A percentile compares a stretch with the other conserved stretches of the same genome.
phyloP scores from a whole-genome alignment of 2,797 vertebrate species.

The Synanceia verrucosa region DNA sequence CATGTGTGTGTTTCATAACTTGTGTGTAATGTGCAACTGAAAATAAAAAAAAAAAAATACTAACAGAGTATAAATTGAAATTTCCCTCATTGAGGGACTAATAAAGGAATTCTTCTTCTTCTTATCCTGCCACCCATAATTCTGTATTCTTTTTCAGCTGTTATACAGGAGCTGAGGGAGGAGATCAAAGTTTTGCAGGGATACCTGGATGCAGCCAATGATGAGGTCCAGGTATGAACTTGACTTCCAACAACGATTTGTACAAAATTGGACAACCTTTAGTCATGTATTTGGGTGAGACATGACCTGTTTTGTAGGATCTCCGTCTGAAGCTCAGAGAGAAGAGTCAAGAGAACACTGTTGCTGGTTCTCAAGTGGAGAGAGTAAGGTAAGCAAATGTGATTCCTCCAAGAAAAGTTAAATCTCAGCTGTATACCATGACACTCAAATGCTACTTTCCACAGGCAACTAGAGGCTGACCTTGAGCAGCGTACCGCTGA shows the following conservation, averaged over 20 bases:
- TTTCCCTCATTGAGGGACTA: too few species aligned
- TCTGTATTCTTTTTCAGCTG: slow-evolving; percentile 60
- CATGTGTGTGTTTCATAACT: too few species aligned
- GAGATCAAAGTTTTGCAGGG: slow-evolving; percentile 78
- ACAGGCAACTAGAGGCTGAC: slow-evolving; percentile 81
- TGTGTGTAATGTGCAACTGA: too few species aligned
- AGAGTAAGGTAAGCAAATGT: slow-evolving; percentile 66
- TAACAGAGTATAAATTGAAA: too few species aligned
- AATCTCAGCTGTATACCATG: neutral
- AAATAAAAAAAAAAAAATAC: too few species aligned
- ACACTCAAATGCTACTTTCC: slow-evolving; percentile 33
- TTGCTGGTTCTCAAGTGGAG: slow-evolving; percentile 56
- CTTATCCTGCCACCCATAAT: neutral
- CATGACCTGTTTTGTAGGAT: slow-evolving; percentile 63
- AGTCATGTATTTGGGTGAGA: neutral
- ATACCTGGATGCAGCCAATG: slow-evolving; percentile 83
- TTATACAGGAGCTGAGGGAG: slow-evolving; percentile 77
- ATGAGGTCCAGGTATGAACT: slow-evolving; percentile 83
- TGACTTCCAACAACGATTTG: neutral
- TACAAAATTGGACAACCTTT: neutral
- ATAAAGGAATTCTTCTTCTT: too few species aligned
- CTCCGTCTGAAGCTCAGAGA: slow-evolving; percentile 72
- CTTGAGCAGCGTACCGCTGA: slow-evolving; percentile 63
- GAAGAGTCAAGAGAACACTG: slow-evolving; percentile 45
- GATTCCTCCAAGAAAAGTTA: neutral